Evolutionary conservation across 2,797 vertebrate genomes (phyloP).

Genomic region (Philypnodon macrostomus): DNA sequence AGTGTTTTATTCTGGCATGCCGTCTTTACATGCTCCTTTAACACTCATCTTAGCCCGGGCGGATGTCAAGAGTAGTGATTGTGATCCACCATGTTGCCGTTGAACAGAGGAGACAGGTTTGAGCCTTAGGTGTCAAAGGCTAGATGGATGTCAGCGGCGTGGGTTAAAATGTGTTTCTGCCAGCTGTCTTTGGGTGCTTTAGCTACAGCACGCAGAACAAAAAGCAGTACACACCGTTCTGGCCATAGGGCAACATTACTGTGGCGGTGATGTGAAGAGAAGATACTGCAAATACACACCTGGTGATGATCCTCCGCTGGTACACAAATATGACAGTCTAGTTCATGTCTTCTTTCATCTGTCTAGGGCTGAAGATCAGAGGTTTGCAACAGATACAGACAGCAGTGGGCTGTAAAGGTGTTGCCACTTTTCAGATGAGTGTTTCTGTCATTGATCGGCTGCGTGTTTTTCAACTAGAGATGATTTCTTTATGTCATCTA

Average conservation of each 20-base stretch:
- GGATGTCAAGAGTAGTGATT: constrained; percentile 24
- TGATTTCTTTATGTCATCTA: no score
- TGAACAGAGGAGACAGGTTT: constrained; percentile 63
- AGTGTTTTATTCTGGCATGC: neutral
- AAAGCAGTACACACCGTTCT: constrained; percentile 51
- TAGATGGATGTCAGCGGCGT: constrained; percentile 64
- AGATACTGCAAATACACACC: constrained; percentile 54
- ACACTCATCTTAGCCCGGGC: neutral
- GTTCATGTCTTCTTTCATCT: no score
- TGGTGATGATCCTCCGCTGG: constrained; percentile 59
- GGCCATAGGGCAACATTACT: constrained; percentile 66
- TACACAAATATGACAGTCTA: constrained; percentile 26
- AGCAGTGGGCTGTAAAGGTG: neutral
- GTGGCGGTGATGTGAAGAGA: constrained; percentile 34
- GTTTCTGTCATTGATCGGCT: no score
- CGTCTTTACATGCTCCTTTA: constrained; percentile 1
- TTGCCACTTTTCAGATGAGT: neutral
- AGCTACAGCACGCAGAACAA: constrained; percentile 41
- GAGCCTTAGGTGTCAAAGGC: constrained; percentile 52
- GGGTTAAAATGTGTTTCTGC: constrained; percentile 67
- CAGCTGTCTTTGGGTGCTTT: constrained; percentile 62
- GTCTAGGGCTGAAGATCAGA: neutral
- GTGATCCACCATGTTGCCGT: constrained; percentile 56
- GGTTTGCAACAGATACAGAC: neutral
- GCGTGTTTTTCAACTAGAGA: no score